phyloP scores from a whole-genome alignment of 1,140 invertebrate genomes.

The Hydropsyche tenuis region DNA sequence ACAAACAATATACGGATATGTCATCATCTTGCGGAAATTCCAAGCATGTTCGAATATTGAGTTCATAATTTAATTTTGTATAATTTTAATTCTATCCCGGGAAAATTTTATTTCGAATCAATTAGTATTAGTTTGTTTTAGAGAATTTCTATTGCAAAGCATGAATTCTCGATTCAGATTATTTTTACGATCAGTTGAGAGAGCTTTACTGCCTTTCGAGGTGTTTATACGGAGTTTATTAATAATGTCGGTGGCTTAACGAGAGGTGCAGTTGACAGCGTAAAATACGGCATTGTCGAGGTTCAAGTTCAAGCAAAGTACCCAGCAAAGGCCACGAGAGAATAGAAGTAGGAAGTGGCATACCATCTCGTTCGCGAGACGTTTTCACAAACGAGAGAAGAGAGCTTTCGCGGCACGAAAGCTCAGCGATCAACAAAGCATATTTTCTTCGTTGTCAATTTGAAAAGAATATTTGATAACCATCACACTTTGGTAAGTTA shows the following conservation, averaged over 20 bases:
- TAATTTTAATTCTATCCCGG: too few species aligned
- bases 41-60: neutral
- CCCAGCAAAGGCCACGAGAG: constrained; percentile 34
- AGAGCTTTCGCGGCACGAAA: too few species aligned
- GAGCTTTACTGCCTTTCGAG: neutral
- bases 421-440: too few species aligned
- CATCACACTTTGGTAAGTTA: too few species aligned
- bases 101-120: too few species aligned
- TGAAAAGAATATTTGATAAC: neutral
- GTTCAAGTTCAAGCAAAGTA: constrained; percentile 42
- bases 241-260: constrained; percentile 33
- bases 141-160: neutral
- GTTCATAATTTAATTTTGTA: too few species aligned
- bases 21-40: constrained; percentile 33
- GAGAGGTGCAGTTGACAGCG: constrained; percentile 35
- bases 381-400: too few species aligned
- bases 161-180: constrained; percentile 6
- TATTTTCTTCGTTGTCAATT: too few species aligned
- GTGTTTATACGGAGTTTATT: constrained; percentile 7
- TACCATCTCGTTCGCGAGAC: constrained; percentile 28
- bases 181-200: constrained; percentile 2
- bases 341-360: constrained; percentile 30
- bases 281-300: constrained; percentile 42
- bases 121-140: too few species aligned
- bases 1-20: constrained; percentile 3